These are phyloP conservation scores for Stichopus chloronotus DNA, from an alignment of 35 echinoderm and acorn worm species.

Conservation along the genomic window DNA sequence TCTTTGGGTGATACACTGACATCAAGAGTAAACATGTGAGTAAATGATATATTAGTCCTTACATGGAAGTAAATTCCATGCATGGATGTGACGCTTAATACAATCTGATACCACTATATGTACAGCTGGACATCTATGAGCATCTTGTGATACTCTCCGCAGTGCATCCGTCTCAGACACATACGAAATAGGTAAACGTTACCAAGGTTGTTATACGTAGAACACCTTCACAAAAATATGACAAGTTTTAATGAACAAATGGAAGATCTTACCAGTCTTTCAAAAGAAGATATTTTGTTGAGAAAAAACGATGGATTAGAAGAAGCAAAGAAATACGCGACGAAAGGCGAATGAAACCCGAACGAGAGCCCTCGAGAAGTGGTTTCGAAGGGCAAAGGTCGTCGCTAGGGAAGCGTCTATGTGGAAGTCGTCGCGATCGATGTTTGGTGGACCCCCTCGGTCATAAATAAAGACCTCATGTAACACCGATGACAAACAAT, in stretches of 20 bases:
- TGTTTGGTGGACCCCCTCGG: neutral
- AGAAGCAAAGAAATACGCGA: neutral
- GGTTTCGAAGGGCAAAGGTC: constrained; percentile 17
- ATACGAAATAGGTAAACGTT: no score
- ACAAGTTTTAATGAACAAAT: neutral
- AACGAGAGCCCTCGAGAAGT: neutral
- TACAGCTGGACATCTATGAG: no score
- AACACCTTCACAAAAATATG: no score
- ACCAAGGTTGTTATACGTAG: no score
- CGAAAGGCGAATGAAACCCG: neutral
- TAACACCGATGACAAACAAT: neutral
- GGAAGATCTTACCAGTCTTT: neutral
- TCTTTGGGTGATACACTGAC: no score
- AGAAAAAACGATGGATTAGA: neutral
- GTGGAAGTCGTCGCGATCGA: neutral
- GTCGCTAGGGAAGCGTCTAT: constrained; percentile 17
- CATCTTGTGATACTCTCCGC: no score
- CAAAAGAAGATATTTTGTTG: neutral
- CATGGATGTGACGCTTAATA: no score
- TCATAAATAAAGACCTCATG: constrained; percentile 5
- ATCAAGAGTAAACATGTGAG: no score
- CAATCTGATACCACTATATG: no score
- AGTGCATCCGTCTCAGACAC: no score
- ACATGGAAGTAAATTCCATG: no score
- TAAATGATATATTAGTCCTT: no score